Base-by-base conservation (phyloP, 2,113 vertebrate species). In the Varanus salvator region DNA sequence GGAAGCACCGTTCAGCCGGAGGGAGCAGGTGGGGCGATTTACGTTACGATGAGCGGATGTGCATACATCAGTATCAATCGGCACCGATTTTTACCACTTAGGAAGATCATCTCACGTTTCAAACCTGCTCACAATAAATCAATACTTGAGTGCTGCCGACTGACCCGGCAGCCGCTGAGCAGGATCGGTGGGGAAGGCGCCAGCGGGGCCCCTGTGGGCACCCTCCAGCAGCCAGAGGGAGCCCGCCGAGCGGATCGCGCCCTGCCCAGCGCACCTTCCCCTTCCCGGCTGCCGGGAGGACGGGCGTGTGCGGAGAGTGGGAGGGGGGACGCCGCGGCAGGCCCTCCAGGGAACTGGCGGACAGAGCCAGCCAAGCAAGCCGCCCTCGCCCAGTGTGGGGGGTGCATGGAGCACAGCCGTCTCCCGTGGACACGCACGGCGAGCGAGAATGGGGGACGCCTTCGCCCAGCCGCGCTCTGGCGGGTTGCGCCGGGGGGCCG, bases 1-100 rank as follows among this genome's bases (percentile, higher is more conserved):
- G 86, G 89, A 93, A 15, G 6, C 5, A 87, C 89, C 84, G 92
- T 93, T 92, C 93, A 94, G 94, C 94, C 92, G 84, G 90, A 31
- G 84, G 84, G 90, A 31, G 84, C 86, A n/a, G 19, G 81, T 4
- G 89, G 84, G 84, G 88, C 93, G 92, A 95, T 94, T 94, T 85
- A 89, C 85, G 93, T 2, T 76, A 72, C 93, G 95, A 72, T 29
- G 85, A 92, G 87, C 44, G 72, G 93, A 87, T 82, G 94, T 84
- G 82, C 90, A 4, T 88, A 50, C 91, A 82, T 93, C 95, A 64
- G 64, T 89, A 94, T 50, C 84, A 87, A 34, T 34, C 38, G 84
- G 87, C 89, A 88, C 78, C 57, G 81, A 38, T 72, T 94, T 89
- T 91, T 87, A 85, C 92, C 89, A 27, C 90, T 89, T 60, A 82